Base-by-base conservation (phyloP, 2,113 vertebrate species). In the Oreochromis aureus region DNA sequence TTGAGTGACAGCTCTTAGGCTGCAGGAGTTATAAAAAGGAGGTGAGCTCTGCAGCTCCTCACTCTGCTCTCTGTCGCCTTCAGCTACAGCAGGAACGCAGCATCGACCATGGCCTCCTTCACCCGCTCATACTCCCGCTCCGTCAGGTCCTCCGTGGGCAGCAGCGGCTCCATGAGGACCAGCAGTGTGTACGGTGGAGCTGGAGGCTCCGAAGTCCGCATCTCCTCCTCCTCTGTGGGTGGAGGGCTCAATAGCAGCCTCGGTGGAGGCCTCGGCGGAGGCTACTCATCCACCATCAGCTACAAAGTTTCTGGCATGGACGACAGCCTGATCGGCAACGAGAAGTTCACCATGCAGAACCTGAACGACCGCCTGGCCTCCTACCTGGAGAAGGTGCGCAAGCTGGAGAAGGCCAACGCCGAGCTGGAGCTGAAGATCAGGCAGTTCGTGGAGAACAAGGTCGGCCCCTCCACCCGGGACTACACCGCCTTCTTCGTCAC, bases 271-370 rank as follows among this genome's bases (percentile, higher is more conserved):
- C 7, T 36, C 4, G 73, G 92, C 36, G 18, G 82, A 19, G 36
- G 56, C 30, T 78, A 36, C 88, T 66, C 51, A 0, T 79, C 83
- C 69, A 76, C 84, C 4, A 1, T 8, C 10, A 86, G 39, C 56
- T 94, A 89, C 55, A 61, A 54, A 5, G 3, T 76, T 5, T 84
- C 80, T 4, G 22, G 32, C 53, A 1, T 3, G 12, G 85, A 90
- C 1, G 78, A 79, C 11, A 34, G 36, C 22, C 2, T 89, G 24
- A 56, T 92, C 10, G 91, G 93, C 76, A 96, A 96, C 51, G 95
- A 96, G 91, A 97, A 97, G 95, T 89, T 92, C 86, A 80, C 94
- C 88, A 95, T 97, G 96, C 95, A 95, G 90, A 96, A 96, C 91
- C 95, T 97, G 18, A 97, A 97, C 55, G 95, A 97, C 89, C 96